Evolutionary conservation across 2,797 vertebrate species (phyloP).

Genomic region (Odontamblyopus lacepedii): DNA sequence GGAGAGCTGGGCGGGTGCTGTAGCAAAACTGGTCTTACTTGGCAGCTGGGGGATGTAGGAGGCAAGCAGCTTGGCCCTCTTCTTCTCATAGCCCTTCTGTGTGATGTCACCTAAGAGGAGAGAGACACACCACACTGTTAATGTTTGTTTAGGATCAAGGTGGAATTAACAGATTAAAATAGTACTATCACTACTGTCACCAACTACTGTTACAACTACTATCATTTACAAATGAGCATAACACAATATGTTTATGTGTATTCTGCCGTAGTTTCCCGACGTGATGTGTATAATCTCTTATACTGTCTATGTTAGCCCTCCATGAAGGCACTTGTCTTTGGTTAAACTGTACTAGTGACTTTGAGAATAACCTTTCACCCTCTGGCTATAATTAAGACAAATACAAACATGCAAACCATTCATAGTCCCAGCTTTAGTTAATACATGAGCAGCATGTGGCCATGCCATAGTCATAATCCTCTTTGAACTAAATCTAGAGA

Average conservation of each 20-base stretch:
- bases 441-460: constrained; percentile 44
- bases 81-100: constrained; percentile 98
- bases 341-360: neutral
- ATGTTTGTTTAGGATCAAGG: constrained; percentile 41
- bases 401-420: constrained; percentile 49
- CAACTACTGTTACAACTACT: neutral
- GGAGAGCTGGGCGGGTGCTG: constrained; percentile 2
- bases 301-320: neutral
- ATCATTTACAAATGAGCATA: too few species aligned
- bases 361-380: neutral
- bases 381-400: constrained; percentile 38
- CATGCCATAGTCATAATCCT: constrained; percentile 67
- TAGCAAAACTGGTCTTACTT: constrained; percentile 77
- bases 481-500: constrained; percentile 59
- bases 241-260: neutral
- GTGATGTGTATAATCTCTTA: neutral
- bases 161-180: neutral
- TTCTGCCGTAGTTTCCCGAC: neutral
- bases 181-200: neutral
- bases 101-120: constrained; percentile 93
- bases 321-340: neutral
- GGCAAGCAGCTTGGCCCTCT: constrained; percentile 90
- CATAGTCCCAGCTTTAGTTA: constrained; percentile 26
- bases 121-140: constrained; percentile 63
- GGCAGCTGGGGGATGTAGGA: constrained; percentile 86